Evolutionary conservation across 1,140 invertebrate genomes (phyloP), one percentile per base, ranked within the genome.

Genomic region (Branchinecta lindahli): DNA sequence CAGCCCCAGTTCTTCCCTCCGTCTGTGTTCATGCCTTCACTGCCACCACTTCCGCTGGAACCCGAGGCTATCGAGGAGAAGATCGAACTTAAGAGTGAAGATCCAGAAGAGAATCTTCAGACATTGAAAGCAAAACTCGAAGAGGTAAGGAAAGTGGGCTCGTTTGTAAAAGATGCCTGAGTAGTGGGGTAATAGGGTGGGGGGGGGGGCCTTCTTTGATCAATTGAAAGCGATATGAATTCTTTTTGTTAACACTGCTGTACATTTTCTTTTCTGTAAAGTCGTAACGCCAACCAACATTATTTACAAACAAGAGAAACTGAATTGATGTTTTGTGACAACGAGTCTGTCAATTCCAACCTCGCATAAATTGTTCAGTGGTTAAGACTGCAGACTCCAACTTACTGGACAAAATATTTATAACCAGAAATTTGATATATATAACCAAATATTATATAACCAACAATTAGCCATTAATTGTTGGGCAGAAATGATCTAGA

Each of bases 111-210:
- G 72, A 68, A 86, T 71, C 83, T 86, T 45, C 83, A 86, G 76
- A 84, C 85, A 69, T 77, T 88, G 65, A 83, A 82, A 74, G 80
- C 83, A 75, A 84, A 86, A 72, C 80, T 89, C 73, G 88, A 86
- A 79, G 87, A 91, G 86, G 90, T 92, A 80, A 73, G 73, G 76
- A n/a, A n/a, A n/a, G 20, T 46, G 79, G 12, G n/a, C 46, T 44
- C 46, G n/a, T 18, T 44, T 66, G 21, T 21, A 45, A 7, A 18
- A 45, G 18, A 7, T 68, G 15, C 8, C 67, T 68, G 44, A n/a
- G 18, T 68, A 18, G 18, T 21, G n/a, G 44, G 44, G 44, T 8
- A 18, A n/a, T 18, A 7, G n/a, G 7, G 15, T 21, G 18, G n/a
- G 67, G 0, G 9, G 67, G 44, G 44, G 7, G 46, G n/a, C 4